Evolutionary conservation across 2,888 invertebrate species (phyloP).

Genomic region (Lepidochitona cinerea): DNA sequence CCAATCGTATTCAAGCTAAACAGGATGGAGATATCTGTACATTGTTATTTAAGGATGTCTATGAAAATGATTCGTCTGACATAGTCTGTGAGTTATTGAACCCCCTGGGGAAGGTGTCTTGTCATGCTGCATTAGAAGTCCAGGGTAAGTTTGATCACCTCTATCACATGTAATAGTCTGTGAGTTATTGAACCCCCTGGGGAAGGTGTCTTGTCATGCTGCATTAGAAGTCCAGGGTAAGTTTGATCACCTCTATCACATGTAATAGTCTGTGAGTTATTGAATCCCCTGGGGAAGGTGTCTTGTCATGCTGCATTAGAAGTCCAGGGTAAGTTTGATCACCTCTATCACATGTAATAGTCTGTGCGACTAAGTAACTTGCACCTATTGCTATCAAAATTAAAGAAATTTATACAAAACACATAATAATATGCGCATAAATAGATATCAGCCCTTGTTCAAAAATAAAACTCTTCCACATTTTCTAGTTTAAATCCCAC

Average conservation of each 20-base stretch:
- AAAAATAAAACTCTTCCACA: too few species aligned
- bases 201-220: slow-evolving; percentile 89
- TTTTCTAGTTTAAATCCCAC: too few species aligned
- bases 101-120: slow-evolving; percentile 90
- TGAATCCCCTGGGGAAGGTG: slow-evolving; percentile 92
- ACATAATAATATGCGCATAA: too few species aligned
- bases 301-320: slow-evolving; percentile 89
- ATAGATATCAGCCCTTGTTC: too few species aligned
- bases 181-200: slow-evolving; percentile 93
- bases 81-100: slow-evolving; percentile 97
- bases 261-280: slow-evolving; percentile 96
- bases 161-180: slow-evolving; percentile 98
- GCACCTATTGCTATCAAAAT: too few species aligned
- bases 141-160: slow-evolving; percentile 81
- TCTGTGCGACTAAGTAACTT: too few species aligned
- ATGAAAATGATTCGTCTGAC: slow-evolving; percentile 93
- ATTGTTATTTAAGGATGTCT: slow-evolving; percentile 88
- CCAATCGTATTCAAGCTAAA: slow-evolving; percentile 77
- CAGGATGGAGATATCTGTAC: slow-evolving; percentile 82
- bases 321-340: slow-evolving; percentile 89
- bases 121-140: slow-evolving; percentile 89
- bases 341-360: too few species aligned
- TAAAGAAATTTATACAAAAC: too few species aligned
- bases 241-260: too few species aligned
- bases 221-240: slow-evolving; percentile 91